These are phyloP conservation scores for Ricordea florida DNA, from an alignment of 92 coral and sea anemone species.

Conservation along the genomic window DNA sequence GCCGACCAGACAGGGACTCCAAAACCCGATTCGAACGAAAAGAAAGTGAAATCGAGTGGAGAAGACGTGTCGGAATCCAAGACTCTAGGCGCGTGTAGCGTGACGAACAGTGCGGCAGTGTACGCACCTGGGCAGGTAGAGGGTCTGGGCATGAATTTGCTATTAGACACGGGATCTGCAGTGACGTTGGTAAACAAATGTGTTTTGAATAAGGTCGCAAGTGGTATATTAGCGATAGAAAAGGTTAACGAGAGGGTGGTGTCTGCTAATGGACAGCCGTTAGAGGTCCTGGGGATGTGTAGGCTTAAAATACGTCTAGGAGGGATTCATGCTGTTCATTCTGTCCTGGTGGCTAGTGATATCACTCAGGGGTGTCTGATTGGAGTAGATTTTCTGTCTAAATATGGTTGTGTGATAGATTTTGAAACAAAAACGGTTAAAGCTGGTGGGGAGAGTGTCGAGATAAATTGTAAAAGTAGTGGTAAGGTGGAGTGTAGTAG, in stretches of 20 bases:
- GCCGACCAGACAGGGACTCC: too few relatives aligned
- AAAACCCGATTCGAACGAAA: too few relatives aligned
- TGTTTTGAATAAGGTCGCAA: neutral
- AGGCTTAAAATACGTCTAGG: neutral
- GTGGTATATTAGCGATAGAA: neutral
- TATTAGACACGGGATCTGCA: conserved; percentile 39
- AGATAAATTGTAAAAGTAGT: too few relatives aligned
- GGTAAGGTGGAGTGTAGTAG: neutral
- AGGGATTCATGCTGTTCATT: conserved; percentile 15
- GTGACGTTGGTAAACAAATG: conserved; percentile 24
- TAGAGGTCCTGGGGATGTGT: conserved; percentile 11
- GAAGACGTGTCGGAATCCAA: too few relatives aligned
- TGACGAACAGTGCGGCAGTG: too few relatives aligned
- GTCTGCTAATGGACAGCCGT: conserved; percentile 37
- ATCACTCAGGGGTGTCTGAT: conserved; percentile 31
- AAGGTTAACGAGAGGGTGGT: neutral
- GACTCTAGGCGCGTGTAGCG: too few relatives aligned
- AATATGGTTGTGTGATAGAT: conserved; percentile 4
- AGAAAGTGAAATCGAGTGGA: too few relatives aligned
- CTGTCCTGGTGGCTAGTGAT: conserved; percentile 37
- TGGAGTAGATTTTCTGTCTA: conserved; percentile 40
- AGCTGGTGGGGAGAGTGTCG: too few relatives aligned
- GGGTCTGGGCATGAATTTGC: neutral
- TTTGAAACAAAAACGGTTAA: too few relatives aligned
- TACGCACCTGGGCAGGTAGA: conserved; percentile 31